phyloP scores from a whole-genome alignment of 2,113 vertebrate species.

The Pleuronectes platessa region DNA sequence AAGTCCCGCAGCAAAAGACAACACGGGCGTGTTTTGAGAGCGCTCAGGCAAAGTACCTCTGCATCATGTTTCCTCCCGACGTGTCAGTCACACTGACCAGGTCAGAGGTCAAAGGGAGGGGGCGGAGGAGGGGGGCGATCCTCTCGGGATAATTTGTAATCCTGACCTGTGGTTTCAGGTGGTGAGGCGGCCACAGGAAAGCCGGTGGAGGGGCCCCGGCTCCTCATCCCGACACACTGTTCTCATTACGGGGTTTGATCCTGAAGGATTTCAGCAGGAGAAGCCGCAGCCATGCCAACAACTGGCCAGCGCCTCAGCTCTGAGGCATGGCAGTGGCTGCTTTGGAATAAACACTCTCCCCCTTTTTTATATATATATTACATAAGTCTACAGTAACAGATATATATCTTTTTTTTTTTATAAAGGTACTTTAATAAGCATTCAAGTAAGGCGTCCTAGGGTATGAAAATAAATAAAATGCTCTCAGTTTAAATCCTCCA shows the following conservation, averaged over 20 bases:
- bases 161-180: slow-evolving; percentile 76
- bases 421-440: slow-evolving; percentile 31
- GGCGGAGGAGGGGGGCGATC: slow-evolving; percentile 2
- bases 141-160: slow-evolving; percentile 64
- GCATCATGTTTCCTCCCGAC: slow-evolving; percentile 57
- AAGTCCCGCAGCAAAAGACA: slow-evolving; percentile 49
- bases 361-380: background rate
- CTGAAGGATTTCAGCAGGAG: slow-evolving; percentile 40
- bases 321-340: background rate
- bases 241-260: slow-evolving; percentile 66
- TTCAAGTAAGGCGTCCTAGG: background rate
- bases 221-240: slow-evolving; percentile 64
- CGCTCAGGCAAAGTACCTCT: slow-evolving; percentile 20
- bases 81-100: slow-evolving; percentile 80
- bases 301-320: background rate
- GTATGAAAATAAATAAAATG: slow-evolving; percentile 15
- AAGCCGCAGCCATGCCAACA: slow-evolving; percentile 21
- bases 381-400: background rate
- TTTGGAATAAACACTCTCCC: slow-evolving; percentile 37
- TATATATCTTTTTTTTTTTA: background rate
- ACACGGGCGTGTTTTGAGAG: slow-evolving; percentile 65
- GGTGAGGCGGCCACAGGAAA: slow-evolving; percentile 33
- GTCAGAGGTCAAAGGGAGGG: slow-evolving; percentile 60
- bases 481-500: slow-evolving; percentile 48
- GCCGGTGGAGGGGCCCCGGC: slow-evolving; percentile 22